These are phyloP conservation scores for Sinelater perroti DNA, from an alignment of 2,888 invertebrate genomes.

Conservation along the genomic window DNA sequence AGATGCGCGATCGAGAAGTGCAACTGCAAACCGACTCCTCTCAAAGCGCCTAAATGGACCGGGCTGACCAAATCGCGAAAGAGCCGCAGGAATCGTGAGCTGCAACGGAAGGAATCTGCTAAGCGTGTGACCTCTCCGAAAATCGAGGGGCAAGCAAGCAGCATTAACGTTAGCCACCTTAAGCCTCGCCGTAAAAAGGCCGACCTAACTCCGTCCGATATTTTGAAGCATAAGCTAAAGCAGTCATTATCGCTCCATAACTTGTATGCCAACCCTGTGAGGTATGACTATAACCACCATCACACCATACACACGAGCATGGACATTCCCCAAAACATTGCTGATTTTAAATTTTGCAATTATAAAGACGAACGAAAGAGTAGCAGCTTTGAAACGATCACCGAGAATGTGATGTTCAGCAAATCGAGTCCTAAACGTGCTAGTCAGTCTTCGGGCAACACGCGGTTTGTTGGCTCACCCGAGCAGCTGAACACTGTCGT, in stretches of 20 bases:
- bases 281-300: constrained; percentile 48
- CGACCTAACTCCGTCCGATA: constrained; percentile 50
- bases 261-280: constrained; percentile 44
- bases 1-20: constrained; percentile 14
- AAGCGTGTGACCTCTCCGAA: neutral
- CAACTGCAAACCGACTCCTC: constrained; percentile 16
- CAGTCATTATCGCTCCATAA: constrained; percentile 60
- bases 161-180: neutral
- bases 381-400: constrained; percentile 36
- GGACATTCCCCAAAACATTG: constrained; percentile 33
- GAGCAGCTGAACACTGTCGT: constrained; percentile 10
- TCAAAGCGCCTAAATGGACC: constrained; percentile 25
- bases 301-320: constrained; percentile 58
- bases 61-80: neutral
- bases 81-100: constrained; percentile 1
- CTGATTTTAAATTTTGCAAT: constrained; percentile 31
- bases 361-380: constrained; percentile 22
- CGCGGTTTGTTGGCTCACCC: constrained; percentile 8
- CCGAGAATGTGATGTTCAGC: constrained; percentile 26
- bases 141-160: neutral
- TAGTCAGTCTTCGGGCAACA: constrained; percentile 7
- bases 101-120: neutral
- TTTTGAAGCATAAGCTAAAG: constrained; percentile 54
- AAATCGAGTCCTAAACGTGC: constrained; percentile 16
- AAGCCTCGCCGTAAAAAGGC: constrained; percentile 28